phyloP scores from a whole-genome alignment of 2,888 invertebrate genomes.

The Dendrolimus pini region DNA sequence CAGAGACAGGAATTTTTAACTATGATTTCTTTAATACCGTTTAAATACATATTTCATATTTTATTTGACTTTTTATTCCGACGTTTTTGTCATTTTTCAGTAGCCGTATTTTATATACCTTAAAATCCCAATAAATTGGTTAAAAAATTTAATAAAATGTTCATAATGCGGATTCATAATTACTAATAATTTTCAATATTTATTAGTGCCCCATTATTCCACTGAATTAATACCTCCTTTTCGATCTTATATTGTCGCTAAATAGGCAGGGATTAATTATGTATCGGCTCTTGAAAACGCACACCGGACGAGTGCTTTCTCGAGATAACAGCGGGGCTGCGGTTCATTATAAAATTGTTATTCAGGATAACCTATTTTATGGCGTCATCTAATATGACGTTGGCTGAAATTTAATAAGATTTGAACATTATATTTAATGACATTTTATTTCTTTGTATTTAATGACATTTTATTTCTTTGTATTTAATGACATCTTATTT shows the following conservation, averaged over 20 bases:
- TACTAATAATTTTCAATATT: neutral
- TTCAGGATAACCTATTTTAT: constrained; percentile 5
- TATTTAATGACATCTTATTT: too few species aligned
- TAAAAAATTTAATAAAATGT: too few species aligned
- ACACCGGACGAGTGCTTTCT: constrained; percentile 18
- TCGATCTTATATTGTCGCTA: neutral
- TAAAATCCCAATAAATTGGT: too few species aligned
- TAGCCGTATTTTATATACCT: too few species aligned
- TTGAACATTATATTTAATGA: neutral
- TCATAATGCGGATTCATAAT: too few species aligned
- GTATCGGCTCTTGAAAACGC: constrained; percentile 6
- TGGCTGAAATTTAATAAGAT: neutral
- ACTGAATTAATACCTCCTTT: neutral
- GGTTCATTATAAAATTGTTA: constrained; percentile 12
- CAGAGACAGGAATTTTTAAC: too few species aligned
- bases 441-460: too few species aligned
- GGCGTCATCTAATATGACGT: neutral
- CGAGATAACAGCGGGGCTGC: constrained; percentile 22
- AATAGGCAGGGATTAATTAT: neutral
- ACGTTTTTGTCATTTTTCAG: too few species aligned
- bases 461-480: too few species aligned
- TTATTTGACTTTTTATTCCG: too few species aligned
- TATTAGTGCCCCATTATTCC: neutral
- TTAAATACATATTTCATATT: too few species aligned
- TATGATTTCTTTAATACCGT: too few species aligned